Evolutionary conservation across 2,113 vertebrate genomes (phyloP).

Genomic region (Tragelaphus buxtoni): DNA sequence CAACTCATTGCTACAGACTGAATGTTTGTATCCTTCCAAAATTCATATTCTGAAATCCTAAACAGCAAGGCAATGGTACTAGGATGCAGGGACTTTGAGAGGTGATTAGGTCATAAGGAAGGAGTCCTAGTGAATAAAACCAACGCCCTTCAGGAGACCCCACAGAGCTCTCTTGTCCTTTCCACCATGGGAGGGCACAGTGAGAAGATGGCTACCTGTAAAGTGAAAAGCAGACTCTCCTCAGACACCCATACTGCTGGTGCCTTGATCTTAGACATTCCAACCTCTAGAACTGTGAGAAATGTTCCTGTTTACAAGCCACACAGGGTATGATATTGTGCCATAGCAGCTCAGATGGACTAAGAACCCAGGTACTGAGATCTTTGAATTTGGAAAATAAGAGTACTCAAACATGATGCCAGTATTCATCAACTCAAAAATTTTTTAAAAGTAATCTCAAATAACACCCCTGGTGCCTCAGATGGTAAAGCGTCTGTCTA

Average conservation of each 20-base stretch:
- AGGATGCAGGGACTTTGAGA: not conserved
- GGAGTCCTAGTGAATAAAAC: not conserved
- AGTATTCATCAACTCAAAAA: not conserved
- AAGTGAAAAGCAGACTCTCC: not conserved
- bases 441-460: not conserved
- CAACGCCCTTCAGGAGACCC: not conserved
- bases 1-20: not conserved
- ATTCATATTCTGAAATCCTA: not conserved
- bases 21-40: not conserved
- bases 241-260: not conserved
- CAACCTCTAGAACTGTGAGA: not conserved
- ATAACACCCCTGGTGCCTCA: not conserved
- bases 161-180: not conserved
- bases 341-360: not conserved
- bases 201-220: not conserved
- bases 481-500: fast-evolving
- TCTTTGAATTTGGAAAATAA: not conserved
- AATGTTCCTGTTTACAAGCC: not conserved
- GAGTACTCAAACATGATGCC: fast-evolving
- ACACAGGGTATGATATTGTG: not conserved
- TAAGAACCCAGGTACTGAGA: not conserved
- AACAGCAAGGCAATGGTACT: not conserved
- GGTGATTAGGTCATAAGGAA: not conserved
- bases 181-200: not conserved
- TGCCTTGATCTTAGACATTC: not conserved